phyloP scores from a whole-genome alignment of 2,797 vertebrate species.

The Stomatorhinus walkeri region DNA sequence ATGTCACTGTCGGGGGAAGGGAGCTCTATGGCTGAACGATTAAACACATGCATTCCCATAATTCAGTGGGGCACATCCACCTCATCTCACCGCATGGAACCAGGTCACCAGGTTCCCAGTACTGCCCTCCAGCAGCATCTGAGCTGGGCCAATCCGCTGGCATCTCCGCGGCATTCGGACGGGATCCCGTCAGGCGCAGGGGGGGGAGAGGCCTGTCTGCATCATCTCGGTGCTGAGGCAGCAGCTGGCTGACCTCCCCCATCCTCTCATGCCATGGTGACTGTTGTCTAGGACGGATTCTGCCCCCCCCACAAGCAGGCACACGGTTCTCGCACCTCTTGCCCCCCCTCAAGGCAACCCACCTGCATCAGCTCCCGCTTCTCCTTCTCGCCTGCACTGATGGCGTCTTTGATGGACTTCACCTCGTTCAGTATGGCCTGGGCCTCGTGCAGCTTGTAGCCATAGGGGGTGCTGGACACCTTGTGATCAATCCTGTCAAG shows the following conservation, averaged over 20 bases:
- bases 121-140: background rate
- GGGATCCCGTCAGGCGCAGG: background rate
- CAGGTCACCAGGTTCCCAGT: background rate
- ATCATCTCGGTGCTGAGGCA: background rate
- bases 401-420: conserved; percentile 85
- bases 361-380: conserved; percentile 95
- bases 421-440: conserved; percentile 92
- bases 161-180: background rate
- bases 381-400: conserved; percentile 88
- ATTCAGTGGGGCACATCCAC: background rate
- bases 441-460: conserved; percentile 86
- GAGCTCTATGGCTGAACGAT: conserved; percentile 22
- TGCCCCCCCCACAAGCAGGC: background rate
- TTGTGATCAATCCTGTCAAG: conserved; percentile 82
- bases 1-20: background rate
- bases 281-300: background rate
- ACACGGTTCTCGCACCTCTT: background rate
- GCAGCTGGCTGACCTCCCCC: background rate
- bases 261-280: background rate
- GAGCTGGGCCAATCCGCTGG: background rate
- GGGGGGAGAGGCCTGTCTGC: background rate
- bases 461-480: conserved; percentile 76
- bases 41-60: conserved; percentile 19
- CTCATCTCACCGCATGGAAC: background rate
- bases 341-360: conserved; percentile 14